phyloP scores from a whole-genome alignment of 2,797 vertebrate genomes.

The Threskiornis aethiopicus region DNA sequence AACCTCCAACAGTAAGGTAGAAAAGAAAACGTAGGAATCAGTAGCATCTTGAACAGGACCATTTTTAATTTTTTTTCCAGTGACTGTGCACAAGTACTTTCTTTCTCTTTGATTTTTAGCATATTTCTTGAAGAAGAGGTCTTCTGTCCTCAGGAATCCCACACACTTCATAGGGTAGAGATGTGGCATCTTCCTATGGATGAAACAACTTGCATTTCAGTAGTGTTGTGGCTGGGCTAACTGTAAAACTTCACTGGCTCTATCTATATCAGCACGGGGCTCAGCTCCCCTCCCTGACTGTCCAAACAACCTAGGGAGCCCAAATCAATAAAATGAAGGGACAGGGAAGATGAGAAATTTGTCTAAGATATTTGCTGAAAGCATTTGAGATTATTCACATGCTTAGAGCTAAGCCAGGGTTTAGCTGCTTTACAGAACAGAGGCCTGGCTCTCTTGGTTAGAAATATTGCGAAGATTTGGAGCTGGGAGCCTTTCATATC shows the following conservation, averaged over 20 bases:
- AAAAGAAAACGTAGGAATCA: background rate
- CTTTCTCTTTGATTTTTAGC: background rate
- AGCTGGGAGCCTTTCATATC: background rate
- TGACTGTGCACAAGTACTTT: background rate
- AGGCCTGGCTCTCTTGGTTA: background rate
- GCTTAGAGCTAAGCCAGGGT: background rate
- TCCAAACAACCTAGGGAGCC: background rate
- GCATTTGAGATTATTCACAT: background rate
- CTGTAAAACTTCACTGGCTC: background rate
- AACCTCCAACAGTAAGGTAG: background rate
- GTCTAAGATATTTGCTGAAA: background rate
- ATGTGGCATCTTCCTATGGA: background rate
- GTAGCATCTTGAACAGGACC: background rate
- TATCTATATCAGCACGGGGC: background rate
- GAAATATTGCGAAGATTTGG: background rate
- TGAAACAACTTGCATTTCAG: background rate
- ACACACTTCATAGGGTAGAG: background rate
- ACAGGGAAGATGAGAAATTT: background rate
- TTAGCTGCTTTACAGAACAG: background rate
- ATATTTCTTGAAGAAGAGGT: background rate
- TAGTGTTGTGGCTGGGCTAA: background rate
- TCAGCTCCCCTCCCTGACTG: background rate
- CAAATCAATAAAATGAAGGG: background rate
- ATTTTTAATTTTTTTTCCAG: fast-evolving
- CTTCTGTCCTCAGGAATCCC: background rate